These are phyloP conservation scores for Oncorhynchus gorbuscha DNA, from an alignment of 2,113 vertebrate genomes.

Conservation along the genomic window DNA sequence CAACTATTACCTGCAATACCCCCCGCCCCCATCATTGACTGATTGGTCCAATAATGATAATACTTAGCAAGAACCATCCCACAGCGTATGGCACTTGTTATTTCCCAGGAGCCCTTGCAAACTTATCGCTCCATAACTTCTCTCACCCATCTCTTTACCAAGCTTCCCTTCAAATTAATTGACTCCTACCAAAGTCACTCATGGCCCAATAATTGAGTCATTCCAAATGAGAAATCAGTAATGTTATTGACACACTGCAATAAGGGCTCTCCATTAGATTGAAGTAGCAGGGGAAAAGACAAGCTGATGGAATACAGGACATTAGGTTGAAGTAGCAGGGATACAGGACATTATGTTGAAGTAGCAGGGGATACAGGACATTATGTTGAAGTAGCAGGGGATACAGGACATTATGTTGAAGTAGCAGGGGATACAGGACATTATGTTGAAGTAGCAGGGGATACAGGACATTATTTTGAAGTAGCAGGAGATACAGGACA, in stretches of 20 bases:
- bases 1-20: neutral
- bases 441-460: too few relatives aligned
- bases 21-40: neutral
- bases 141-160: conserved; percentile 36
- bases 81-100: conserved; percentile 23
- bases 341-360: too few relatives aligned
- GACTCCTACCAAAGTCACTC: neutral
- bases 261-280: too few relatives aligned
- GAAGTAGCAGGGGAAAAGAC: too few relatives aligned
- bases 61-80: neutral
- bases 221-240: conserved; percentile 6
- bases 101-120: conserved; percentile 42
- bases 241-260: neutral
- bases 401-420: too few relatives aligned
- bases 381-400: too few relatives aligned
- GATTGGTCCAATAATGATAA: neutral
- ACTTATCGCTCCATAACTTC: conserved; percentile 51
- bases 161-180: neutral
- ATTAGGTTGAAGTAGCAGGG: too few relatives aligned
- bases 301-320: too few relatives aligned
- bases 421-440: too few relatives aligned
- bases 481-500: too few relatives aligned
- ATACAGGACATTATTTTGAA: too few relatives aligned
- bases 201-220: neutral
- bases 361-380: too few relatives aligned